A percentile compares a stretch with the other conserved stretches of the same genome.
Conservation (phyloP, 1,140 invertebrate species). For the Ceratitis capitata region DNA sequence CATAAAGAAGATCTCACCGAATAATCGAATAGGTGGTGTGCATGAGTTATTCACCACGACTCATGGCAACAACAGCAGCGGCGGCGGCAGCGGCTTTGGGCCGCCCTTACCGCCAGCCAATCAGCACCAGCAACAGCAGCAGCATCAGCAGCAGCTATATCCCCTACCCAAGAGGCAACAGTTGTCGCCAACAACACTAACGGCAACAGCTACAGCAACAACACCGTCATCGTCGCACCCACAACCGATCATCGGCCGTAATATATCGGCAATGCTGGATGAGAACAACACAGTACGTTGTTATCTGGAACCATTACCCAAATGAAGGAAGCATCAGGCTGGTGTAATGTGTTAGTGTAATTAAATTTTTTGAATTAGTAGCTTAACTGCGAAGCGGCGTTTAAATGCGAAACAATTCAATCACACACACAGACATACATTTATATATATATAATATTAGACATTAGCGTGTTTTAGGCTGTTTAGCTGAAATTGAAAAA, state of each 20-base stretch:
- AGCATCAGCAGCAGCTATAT: constrained; percentile 51
- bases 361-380: not conserved
- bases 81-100: constrained; percentile 49
- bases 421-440: constrained; percentile 2
- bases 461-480: not conserved
- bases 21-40: constrained; percentile 59
- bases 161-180: constrained; percentile 49
- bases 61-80: constrained; percentile 47
- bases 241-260: constrained; percentile 65
- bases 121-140: constrained; percentile 60
- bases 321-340: constrained; percentile 46
- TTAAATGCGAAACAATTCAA: not conserved
- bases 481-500: not conserved
- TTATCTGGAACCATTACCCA: constrained; percentile 74
- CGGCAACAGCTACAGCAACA: constrained; percentile 49
- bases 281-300: constrained; percentile 80
- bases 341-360: not conserved
- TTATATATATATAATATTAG: no score
- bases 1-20: constrained; percentile 56
- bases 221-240: constrained; percentile 47
- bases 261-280: constrained; percentile 78
- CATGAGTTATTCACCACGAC: constrained; percentile 55
- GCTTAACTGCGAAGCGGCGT: not conserved
- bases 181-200: constrained; percentile 62
- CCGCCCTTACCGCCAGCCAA: constrained; percentile 62